Conservation (phyloP, 2,888 invertebrate genomes). For the Eristalis pertinax region DNA sequence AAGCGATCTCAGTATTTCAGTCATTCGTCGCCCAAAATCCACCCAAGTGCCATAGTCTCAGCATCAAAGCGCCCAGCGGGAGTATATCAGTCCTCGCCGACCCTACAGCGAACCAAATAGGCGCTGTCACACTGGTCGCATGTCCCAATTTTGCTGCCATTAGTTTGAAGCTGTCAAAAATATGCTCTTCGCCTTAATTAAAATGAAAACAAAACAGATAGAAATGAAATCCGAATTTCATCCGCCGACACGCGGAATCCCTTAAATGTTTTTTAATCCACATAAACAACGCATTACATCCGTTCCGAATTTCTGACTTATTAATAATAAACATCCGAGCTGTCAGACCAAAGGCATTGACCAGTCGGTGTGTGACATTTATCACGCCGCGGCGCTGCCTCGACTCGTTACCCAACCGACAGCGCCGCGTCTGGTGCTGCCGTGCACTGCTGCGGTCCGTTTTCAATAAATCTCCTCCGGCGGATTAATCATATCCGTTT, state of each 20-base stretch:
- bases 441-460: neutral
- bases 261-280: conserved; percentile 49
- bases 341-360: conserved; percentile 33
- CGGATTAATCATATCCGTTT: conserved; percentile 53
- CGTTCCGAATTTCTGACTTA: conserved; percentile 15
- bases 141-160: conserved; percentile 1
- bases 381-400: conserved; percentile 5
- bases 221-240: conserved; percentile 8
- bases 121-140: neutral
- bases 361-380: conserved; percentile 31
- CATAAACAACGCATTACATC: conserved; percentile 37
- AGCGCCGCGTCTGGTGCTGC: neutral
- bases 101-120: neutral
- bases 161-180: conserved; percentile 23
- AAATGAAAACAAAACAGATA: conserved; percentile 6
- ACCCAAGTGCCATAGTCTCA: neutral
- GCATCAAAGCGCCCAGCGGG: neutral
- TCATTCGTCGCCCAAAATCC: neutral
- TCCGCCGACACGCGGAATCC: conserved; percentile 18
- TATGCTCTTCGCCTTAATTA: conserved; percentile 10
- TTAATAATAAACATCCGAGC: conserved; percentile 28
- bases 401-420: neutral
- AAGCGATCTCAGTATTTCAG: neutral
- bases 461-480: conserved; percentile 39
- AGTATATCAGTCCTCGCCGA: neutral